Base-by-base conservation (phyloP, 2,797 vertebrate genomes). In the Hoplostethus mediterraneus region DNA sequence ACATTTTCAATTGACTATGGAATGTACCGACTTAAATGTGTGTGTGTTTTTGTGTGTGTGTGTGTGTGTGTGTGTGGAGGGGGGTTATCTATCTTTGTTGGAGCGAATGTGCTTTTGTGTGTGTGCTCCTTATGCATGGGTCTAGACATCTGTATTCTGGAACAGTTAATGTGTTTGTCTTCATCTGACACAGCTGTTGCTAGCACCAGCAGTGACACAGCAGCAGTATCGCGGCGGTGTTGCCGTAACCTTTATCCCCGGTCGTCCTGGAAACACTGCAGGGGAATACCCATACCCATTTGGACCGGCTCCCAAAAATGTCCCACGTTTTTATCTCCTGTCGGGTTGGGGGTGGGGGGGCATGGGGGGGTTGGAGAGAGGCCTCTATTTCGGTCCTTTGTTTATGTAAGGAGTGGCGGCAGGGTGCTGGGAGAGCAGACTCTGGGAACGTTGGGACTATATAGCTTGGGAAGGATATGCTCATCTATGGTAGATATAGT, bases 371-470 rank as follows among this genome's bases (percentile, higher is more conserved):
- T 16, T 9, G 55, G 1, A 38, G 65, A 70, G 80, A 80, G 80
- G 81, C 67, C 77, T 88, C 85, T 92, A 87, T 91, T 91, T 89
- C 42, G 5, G 89, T 87, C 82, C 72, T 82, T 87, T 91, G 89
- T 93, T 92, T 90, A 90, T 90, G 81, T 87, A 84, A 90, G 80
- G 87, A 92, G 81, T 81, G 87, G 81, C 79, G 74, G 67, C 16
- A 44, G 67, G 69, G 74, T 85, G 65, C 68, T 67, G 14, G 69
- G 74, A 61, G 74, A 79, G 72, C 70, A 55, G 52, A 76, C 87
- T 84, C 89, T 89, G 86, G 87, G 84, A 91, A 89, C 88, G 86
- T 71, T 51, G n/a, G 63, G 55, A 38, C 33, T 36, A 5, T 30
- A 64, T 70, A 77, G 71, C 52, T 44, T 63, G 76, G 77, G 79